A percentile compares a stretch with the other conserved stretches of the same genome.
Conservation (phyloP, 64 coral and sea anemone genomes). For the Acropora yongei region DNA sequence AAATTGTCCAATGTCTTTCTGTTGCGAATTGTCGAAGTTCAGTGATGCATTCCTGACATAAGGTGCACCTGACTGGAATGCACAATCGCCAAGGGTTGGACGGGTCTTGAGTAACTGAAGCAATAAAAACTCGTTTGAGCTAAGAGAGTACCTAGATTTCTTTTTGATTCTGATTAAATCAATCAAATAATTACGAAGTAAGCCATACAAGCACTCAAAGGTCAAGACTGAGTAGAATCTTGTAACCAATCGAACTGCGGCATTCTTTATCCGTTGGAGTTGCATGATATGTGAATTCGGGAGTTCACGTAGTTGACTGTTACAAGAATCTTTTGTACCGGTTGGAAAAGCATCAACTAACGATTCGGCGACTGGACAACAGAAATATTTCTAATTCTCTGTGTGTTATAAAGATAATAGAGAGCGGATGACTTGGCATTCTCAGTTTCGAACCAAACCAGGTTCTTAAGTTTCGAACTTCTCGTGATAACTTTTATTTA, state of each 20-base stretch:
- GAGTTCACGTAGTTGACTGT: background rate
- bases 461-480: conserved; percentile 32
- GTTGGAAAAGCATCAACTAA: conserved; percentile 36
- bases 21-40: background rate
- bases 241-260: conserved; percentile 17
- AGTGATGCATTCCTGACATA: conserved; percentile 27
- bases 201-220: conserved; percentile 28
- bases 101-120: conserved; percentile 4
- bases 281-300: conserved; percentile 34
- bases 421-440: conserved; percentile 20
- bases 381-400: conserved; percentile 19
- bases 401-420: conserved; percentile 24
- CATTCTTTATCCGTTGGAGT: conserved; percentile 35
- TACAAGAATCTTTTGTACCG: conserved; percentile 14
- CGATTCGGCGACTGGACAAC: conserved; percentile 17
- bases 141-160: conserved; percentile 10
- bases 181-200: conserved; percentile 2
- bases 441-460: conserved; percentile 27
- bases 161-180: conserved; percentile 15
- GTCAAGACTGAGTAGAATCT: no score
- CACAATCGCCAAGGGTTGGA: background rate
- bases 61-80: conserved; percentile 13
- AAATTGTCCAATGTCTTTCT: conserved; percentile 27
- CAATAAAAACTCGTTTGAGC: conserved; percentile 16
- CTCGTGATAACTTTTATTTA: no score